These are phyloP conservation scores for Coendou prehensilis DNA, from an alignment of 2,797 vertebrate genomes.

Conservation along the genomic window DNA sequence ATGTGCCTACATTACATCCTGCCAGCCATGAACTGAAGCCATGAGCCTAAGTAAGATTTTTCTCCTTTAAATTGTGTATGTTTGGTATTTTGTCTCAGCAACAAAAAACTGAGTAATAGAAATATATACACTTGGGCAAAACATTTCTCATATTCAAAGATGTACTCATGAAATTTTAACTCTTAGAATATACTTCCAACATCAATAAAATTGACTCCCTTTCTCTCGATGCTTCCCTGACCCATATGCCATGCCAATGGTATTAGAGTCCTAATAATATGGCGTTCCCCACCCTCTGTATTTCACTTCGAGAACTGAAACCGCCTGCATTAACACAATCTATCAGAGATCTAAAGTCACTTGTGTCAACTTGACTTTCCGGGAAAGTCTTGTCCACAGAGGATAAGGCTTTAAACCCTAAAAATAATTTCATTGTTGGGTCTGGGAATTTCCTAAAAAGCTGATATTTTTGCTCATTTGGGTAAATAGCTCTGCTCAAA, in stretches of 20 bases:
- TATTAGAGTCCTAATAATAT: not conserved
- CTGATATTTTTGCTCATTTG: conserved; percentile 43
- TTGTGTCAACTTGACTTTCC: conserved; percentile 31
- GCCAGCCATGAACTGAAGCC: not conserved
- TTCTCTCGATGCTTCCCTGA: not conserved
- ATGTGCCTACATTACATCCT: not conserved
- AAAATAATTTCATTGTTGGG: conserved; percentile 37
- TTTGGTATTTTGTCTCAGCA: not conserved
- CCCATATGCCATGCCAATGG: not conserved
- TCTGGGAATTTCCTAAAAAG: conserved; percentile 38
- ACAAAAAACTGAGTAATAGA: not conserved
- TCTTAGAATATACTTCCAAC: not conserved
- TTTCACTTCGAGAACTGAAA: conserved; percentile 11
- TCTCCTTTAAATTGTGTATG: not conserved
- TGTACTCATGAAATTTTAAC: not conserved
- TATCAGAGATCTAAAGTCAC: not conserved
- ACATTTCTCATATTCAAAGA: conserved; percentile 15
- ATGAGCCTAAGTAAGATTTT: not conserved
- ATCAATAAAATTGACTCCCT: not conserved
- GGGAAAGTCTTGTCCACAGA: conserved; percentile 54
- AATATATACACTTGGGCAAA: not conserved
- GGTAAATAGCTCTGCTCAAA: not conserved
- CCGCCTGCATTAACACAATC: not conserved
- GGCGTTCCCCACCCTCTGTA: not conserved
- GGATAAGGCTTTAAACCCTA: not conserved